phyloP scores from a whole-genome alignment of 1,140 invertebrate species.

The Drosophila pseudoananassae region DNA sequence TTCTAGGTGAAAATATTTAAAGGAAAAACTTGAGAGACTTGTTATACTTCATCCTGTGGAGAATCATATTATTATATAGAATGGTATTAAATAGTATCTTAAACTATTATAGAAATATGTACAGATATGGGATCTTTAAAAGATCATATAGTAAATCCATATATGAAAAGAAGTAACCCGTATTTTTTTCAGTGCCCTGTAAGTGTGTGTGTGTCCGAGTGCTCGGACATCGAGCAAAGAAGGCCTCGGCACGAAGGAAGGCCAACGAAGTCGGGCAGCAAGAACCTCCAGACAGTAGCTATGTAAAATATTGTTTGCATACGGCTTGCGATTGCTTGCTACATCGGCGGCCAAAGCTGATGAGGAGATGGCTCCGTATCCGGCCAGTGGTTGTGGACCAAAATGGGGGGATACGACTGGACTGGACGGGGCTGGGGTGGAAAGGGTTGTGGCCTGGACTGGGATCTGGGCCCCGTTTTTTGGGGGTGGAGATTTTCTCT shows the following conservation, averaged over 20 bases:
- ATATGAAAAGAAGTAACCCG: no score
- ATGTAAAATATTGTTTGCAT: conserved; percentile 83
- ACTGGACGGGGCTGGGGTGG: background rate
- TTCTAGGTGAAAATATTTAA: background rate
- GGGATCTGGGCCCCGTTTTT: conserved; percentile 13
- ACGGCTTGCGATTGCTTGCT: conserved; percentile 83
- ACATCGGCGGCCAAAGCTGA: conserved; percentile 66
- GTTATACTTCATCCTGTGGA: no score
- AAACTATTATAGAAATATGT: no score
- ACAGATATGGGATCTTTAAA: no score
- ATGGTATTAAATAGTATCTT: no score
- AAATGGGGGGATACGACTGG: background rate
- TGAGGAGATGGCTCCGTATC: conserved; percentile 58
- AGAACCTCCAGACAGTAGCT: conserved; percentile 74
- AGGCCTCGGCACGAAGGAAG: conserved; percentile 69
- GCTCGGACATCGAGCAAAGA: conserved; percentile 73
- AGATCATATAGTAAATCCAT: no score
- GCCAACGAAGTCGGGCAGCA: conserved; percentile 74
- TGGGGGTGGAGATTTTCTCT: conserved; percentile 48
- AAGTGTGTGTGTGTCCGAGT: conserved; percentile 30
- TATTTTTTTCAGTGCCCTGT: background rate
- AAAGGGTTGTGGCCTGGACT: conserved; percentile 3
- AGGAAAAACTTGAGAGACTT: no score
- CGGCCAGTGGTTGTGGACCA: conserved; percentile 7
- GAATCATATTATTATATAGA: no score